Conservation (phyloP, 2,113 vertebrate genomes). For the Glaucidium brasilianum region DNA sequence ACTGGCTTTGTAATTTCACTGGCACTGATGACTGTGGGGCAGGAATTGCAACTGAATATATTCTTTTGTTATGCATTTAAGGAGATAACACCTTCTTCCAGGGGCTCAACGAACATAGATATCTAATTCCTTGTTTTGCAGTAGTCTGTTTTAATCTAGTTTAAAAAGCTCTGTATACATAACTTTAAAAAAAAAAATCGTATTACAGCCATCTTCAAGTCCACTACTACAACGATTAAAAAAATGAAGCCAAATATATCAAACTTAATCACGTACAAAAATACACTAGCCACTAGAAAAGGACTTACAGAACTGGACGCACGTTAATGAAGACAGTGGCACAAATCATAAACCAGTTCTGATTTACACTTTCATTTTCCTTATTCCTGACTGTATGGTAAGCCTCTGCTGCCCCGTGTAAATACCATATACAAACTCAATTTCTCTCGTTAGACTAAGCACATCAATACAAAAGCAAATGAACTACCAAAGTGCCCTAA, state of each 20-base stretch:
- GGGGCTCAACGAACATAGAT: background rate
- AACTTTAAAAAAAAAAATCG: background rate
- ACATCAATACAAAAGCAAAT: constrained; percentile 93
- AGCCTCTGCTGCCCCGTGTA: constrained; percentile 33
- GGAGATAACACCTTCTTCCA: background rate
- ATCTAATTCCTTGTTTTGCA: background rate
- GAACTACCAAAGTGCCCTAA: constrained; percentile 85
- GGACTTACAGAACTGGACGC: background rate
- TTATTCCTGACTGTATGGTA: background rate
- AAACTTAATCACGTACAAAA: background rate
- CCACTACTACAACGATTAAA: background rate
- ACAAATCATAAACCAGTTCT: constrained; percentile 1
- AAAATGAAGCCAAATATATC: background rate
- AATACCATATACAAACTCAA: constrained; percentile 72
- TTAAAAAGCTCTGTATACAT: background rate
- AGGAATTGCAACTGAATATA: constrained; percentile 2
- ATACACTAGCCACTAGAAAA: background rate
- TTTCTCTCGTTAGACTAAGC: constrained; percentile 84
- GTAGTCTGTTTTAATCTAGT: background rate
- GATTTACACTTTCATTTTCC: constrained; percentile 13
- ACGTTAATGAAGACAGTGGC: background rate
- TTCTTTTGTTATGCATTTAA: background rate
- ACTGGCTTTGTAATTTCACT: background rate
- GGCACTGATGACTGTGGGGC: background rate
- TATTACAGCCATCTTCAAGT: background rate